Evolutionary conservation across 2,797 vertebrate species (phyloP).

Genomic region (Tokudaia tokunoshimensis): DNA sequence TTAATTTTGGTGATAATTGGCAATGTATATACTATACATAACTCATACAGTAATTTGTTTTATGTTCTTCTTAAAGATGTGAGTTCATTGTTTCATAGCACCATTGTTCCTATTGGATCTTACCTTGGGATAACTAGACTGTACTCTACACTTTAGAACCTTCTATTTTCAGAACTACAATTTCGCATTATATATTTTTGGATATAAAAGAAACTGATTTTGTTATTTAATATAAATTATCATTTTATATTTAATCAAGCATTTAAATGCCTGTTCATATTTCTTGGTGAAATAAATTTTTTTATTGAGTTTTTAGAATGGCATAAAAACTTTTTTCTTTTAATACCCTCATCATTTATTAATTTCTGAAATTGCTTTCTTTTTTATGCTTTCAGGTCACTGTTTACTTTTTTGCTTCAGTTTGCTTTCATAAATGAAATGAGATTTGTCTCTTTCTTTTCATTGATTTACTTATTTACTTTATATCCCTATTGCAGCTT

Average conservation of each 20-base stretch:
- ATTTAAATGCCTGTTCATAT: slow-evolving; percentile 88
- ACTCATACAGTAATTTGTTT: slow-evolving; percentile 93
- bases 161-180: slow-evolving; percentile 83
- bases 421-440: no score
- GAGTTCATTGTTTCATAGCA: slow-evolving; percentile 92
- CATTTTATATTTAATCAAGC: slow-evolving; percentile 86
- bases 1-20: slow-evolving; percentile 89
- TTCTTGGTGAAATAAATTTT: slow-evolving; percentile 83
- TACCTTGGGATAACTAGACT: slow-evolving; percentile 84
- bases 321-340: slow-evolving; percentile 42
- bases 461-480: no score
- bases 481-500: no score
- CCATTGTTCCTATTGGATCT: slow-evolving; percentile 89
- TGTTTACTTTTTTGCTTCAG: background rate
- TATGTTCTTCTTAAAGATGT: slow-evolving; percentile 90
- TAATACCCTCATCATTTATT: background rate
- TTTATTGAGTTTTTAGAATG: slow-evolving; percentile 82
- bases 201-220: slow-evolving; percentile 87
- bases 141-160: slow-evolving; percentile 78
- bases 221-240: slow-evolving; percentile 88
- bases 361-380: background rate
- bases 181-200: slow-evolving; percentile 87
- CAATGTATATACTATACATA: slow-evolving; percentile 85
- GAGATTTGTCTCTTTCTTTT: no score
- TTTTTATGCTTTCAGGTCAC: background rate